Conservation (phyloP, 2,888 invertebrate species). For the Criorhina ranunculi region DNA sequence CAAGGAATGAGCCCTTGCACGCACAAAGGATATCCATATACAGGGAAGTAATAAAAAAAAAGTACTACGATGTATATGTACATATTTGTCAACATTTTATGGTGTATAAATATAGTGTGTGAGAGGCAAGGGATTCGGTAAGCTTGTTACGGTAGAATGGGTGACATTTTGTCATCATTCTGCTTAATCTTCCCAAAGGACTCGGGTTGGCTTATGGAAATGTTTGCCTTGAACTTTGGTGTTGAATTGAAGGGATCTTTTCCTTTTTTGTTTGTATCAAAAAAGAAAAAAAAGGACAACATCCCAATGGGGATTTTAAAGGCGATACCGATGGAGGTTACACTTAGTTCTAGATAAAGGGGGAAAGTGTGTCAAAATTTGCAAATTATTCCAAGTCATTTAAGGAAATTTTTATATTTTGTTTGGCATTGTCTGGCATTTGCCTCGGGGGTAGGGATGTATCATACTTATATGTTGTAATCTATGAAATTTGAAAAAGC, state of each 20-base stretch:
- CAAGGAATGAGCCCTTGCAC: slow-evolving; percentile 1
- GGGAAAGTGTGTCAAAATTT: slow-evolving; percentile 30
- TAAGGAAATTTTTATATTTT: slow-evolving; percentile 8
- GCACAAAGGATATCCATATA: slow-evolving; percentile 7
- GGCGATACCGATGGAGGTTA: slow-evolving; percentile 14
- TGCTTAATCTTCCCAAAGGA: slow-evolving; percentile 31
- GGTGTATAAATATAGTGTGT: neutral
- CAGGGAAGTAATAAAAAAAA: neutral
- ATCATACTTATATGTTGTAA: neutral
- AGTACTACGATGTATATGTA: slow-evolving; percentile 14
- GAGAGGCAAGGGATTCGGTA: neutral
- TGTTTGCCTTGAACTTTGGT: slow-evolving; percentile 48
- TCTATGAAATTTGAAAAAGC: neutral
- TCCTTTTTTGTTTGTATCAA: neutral
- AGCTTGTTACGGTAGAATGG: neutral
- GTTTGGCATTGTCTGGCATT: slow-evolving; percentile 12
- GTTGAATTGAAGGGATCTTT: slow-evolving; percentile 22
- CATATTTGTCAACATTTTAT: slow-evolving; percentile 32
- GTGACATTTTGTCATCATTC: slow-evolving; percentile 39
- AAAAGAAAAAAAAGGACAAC: neutral
- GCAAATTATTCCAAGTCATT: slow-evolving; percentile 34
- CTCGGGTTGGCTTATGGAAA: slow-evolving; percentile 18
- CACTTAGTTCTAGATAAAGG: neutral
- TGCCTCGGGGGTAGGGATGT: neutral
- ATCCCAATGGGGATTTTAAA: slow-evolving; percentile 2